A percentile compares a stretch with the other conserved stretches of the same genome.
phyloP scores from a whole-genome alignment of 2,888 invertebrate species.

The Pseudanteris insignis region DNA sequence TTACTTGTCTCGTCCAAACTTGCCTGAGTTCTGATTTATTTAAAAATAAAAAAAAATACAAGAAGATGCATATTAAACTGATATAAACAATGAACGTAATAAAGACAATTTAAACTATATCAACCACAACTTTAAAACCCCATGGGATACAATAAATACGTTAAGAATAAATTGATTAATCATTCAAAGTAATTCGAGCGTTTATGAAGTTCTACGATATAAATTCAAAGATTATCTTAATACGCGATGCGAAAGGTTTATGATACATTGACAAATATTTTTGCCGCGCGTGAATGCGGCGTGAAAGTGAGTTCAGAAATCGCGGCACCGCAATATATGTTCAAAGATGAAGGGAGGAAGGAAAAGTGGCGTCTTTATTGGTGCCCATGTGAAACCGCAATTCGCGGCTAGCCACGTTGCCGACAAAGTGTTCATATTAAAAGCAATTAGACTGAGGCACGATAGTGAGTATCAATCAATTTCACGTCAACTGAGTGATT shows the following conservation, averaged over 20 bases:
- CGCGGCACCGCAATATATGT: conserved; percentile 41
- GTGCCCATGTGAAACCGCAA: conserved; percentile 59
- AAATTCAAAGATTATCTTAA: background rate
- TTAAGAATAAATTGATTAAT: no score
- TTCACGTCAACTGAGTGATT: conserved; percentile 54
- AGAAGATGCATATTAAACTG: no score
- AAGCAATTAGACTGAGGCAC: conserved; percentile 60
- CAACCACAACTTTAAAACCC: no score
- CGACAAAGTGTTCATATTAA: conserved; percentile 63
- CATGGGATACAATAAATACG: background rate
- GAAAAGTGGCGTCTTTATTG: conserved; percentile 55
- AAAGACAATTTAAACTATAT: no score
- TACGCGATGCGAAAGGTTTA: background rate
- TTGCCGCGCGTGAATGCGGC: conserved; percentile 43
- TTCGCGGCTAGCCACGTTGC: conserved; percentile 51
- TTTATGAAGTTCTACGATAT: no score
- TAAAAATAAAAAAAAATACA: no score
- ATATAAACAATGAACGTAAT: no score
- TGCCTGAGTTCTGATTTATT: no score
- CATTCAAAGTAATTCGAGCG: no score
- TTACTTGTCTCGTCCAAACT: no score
- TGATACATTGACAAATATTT: conserved; percentile 18
- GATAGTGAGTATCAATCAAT: conserved; percentile 64
- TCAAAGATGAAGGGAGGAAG: conserved; percentile 31
- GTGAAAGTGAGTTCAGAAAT: conserved; percentile 45